phyloP scores from a whole-genome alignment of 2,888 invertebrate genomes.

The Elegia similella region DNA sequence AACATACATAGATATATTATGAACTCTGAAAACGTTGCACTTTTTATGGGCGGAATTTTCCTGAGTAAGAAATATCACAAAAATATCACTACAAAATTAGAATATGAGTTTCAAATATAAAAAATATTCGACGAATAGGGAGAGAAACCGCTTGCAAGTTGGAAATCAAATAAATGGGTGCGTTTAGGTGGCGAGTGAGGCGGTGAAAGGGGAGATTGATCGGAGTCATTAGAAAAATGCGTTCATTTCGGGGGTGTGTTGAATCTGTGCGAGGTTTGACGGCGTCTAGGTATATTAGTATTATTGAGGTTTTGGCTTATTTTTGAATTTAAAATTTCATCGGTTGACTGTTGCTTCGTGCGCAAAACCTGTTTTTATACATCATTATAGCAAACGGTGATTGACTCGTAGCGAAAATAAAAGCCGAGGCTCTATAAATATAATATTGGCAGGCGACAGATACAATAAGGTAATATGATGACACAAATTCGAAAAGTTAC shows the following conservation, averaged over 20 bases:
- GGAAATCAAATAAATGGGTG: constrained; percentile 4
- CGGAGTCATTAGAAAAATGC: constrained; percentile 12
- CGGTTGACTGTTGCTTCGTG: too few relatives aligned
- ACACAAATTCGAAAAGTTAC: too few relatives aligned
- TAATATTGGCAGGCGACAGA: too few relatives aligned
- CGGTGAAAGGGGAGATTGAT: constrained; percentile 9
- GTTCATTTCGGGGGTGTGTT: constrained; percentile 2
- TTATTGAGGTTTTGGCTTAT: not conserved
- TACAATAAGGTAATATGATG: too few relatives aligned
- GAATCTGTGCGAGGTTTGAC: not conserved
- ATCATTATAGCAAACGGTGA: too few relatives aligned
- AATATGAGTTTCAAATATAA: not conserved
- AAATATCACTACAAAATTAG: not conserved
- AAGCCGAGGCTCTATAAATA: too few relatives aligned
- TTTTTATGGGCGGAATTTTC: too few relatives aligned
- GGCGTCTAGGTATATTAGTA: not conserved
- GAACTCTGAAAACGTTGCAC: too few relatives aligned
- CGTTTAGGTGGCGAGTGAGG: constrained; percentile 1
- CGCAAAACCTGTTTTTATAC: too few relatives aligned
- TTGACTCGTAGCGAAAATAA: too few relatives aligned
- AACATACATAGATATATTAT: too few relatives aligned
- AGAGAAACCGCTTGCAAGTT: constrained; percentile 21
- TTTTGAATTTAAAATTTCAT: not conserved
- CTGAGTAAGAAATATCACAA: too few relatives aligned
- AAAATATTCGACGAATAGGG: not conserved